Base-by-base conservation (phyloP, 2,113 vertebrate genomes). In the Ctenomys sociabilis region DNA sequence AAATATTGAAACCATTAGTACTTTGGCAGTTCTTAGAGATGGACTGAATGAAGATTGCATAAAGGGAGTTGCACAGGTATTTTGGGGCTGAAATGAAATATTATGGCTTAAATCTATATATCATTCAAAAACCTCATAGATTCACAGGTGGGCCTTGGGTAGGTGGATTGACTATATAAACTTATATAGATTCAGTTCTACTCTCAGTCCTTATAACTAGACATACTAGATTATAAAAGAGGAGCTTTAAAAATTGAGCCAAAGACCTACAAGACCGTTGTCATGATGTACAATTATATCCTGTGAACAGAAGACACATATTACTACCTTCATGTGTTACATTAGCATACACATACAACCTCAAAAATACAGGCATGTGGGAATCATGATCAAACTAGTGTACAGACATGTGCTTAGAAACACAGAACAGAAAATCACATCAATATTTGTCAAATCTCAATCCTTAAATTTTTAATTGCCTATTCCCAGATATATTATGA, bases 401-500 rank as follows among this genome's bases (percentile, higher is more conserved):
- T 89, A 88, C 83, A 37, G 87, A 80, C 54, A 37, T 13, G 6
- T 94, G 32, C n/a, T 93, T 22, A 93, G 68, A 43, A 93, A 89
- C 13, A 21, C 43, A 90, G 63, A 92, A 93, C 32, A 81, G 66
- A 86, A 97, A 95, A 88, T 37, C 72, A 84, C n/a, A 82, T 93
- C 90, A 89, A 92, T 92, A 96, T 95, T 97, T 92, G 64, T 4
- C 85, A 97, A 97, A 94, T 96, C 96, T 91, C 73, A 88, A 91
- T 91, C 19, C 37, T 81, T 96, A 90, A 95, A 97, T 85, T 82
- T 96, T 90, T 96, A 82, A 90, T 93, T 88, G 95, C 37, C 54
- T 85, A 24, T 88, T 88, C 16, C 30, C 52, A 92, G 52, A 35
- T 90, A 73, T 16, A 95, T 73, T 97, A 64, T 92, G 35, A 72